These are phyloP conservation scores for Rattus norvegicus DNA, from an alignment of 2,113 vertebrate species.

Conservation along the genomic window DNA sequence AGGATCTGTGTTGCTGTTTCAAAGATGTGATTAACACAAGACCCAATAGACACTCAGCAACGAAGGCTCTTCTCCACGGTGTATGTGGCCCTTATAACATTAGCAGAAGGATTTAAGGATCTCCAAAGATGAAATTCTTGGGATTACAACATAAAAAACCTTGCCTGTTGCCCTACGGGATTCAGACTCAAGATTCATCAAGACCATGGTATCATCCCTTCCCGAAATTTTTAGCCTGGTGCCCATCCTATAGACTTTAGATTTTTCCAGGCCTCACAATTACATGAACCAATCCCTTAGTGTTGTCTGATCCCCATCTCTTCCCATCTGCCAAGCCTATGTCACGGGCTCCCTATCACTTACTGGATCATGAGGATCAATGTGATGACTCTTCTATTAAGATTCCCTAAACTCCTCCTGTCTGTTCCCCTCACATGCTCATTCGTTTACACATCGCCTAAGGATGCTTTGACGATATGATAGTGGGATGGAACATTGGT, in stretches of 20 bases:
- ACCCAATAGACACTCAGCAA: neutral
- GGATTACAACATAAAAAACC: neutral
- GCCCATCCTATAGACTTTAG: neutral
- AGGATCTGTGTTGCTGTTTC: neutral
- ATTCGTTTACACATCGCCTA: neutral
- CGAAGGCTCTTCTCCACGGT: neutral
- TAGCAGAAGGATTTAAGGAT: neutral
- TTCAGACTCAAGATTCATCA: neutral
- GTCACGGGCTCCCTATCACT: neutral
- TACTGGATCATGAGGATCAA: neutral
- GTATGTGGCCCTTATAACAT: neutral
- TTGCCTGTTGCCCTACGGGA: neutral
- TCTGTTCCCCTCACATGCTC: neutral
- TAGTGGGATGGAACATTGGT: neutral
- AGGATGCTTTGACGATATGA: neutral
- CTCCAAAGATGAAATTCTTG: slow-evolving; percentile 18
- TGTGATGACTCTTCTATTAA: neutral
- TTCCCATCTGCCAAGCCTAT: neutral
- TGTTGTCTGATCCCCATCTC: too few species aligned
- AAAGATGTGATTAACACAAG: neutral
- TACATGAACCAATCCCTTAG: neutral
- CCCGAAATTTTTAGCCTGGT: neutral
- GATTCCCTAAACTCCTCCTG: neutral
- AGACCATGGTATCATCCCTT: neutral
- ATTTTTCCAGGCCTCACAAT: neutral